Conservation (phyloP, 1,140 invertebrate genomes). For the Ceratina japonica region DNA sequence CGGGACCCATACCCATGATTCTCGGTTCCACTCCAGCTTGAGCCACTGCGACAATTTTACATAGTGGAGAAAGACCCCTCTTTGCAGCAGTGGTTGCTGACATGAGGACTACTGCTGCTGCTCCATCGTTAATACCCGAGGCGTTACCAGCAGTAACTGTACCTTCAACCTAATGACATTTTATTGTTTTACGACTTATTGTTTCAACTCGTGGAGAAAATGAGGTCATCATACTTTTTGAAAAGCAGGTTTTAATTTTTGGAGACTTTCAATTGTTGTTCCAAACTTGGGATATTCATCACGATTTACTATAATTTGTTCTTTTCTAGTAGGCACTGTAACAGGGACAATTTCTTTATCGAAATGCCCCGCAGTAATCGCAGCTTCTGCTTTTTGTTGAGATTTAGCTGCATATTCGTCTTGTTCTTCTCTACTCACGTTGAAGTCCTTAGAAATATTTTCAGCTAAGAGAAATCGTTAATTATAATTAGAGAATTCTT, state of each 20-base stretch:
- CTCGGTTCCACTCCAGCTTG: conserved; percentile 86
- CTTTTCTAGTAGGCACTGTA: conserved; percentile 79
- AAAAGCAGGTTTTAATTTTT: conserved; percentile 84
- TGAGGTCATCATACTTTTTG: conserved; percentile 76
- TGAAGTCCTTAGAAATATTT: conserved; percentile 87
- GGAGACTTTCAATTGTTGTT: conserved; percentile 81
- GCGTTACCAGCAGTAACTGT: conserved; percentile 90
- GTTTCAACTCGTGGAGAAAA: background rate
- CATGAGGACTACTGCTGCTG: conserved; percentile 89
- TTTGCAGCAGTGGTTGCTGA: conserved; percentile 80
- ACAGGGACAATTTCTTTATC: conserved; percentile 86
- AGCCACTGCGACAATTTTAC: conserved; percentile 84
- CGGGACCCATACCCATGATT: conserved; percentile 90
- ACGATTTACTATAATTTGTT: conserved; percentile 77
- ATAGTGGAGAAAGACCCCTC: conserved; percentile 81
- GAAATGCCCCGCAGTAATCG: conserved; percentile 85
- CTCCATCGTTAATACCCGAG: conserved; percentile 92
- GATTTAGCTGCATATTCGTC: conserved; percentile 87
- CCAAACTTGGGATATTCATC: conserved; percentile 86
- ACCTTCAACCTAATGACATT: conserved; percentile 77
- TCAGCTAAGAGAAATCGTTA: conserved; percentile 81
- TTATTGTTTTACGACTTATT: conserved; percentile 5
- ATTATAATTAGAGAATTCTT: conserved; percentile 13
- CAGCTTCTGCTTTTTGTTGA: conserved; percentile 85
- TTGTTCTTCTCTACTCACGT: conserved; percentile 86